Evolutionary conservation across 2,797 vertebrate species (phyloP).

Genomic region (Gephyroberyx darwinii): DNA sequence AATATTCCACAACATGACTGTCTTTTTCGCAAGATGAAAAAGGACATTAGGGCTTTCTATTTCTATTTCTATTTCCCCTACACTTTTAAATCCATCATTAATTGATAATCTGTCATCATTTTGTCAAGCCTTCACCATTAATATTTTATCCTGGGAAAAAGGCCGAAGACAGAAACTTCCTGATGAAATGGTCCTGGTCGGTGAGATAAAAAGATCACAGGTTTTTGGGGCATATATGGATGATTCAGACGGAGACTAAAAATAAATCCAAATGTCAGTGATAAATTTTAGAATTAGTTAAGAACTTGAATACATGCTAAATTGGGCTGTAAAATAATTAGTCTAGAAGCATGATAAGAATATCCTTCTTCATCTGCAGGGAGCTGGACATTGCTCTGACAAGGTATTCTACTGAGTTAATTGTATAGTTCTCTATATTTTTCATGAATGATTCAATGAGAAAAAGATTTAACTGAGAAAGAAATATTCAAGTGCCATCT

Average conservation of each 20-base stretch:
- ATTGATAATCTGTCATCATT: conserved; percentile 76
- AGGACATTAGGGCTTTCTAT: conserved; percentile 70
- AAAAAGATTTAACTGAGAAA: not conserved
- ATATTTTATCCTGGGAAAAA: conserved; percentile 69
- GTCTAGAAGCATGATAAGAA: conserved; percentile 25
- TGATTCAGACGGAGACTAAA: conserved; percentile 64
- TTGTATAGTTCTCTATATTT: conserved; percentile 2
- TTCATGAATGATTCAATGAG: not conserved
- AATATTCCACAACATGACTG: conserved; percentile 64
- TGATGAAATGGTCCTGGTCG: conserved; percentile 48
- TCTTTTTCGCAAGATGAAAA: conserved; percentile 57
- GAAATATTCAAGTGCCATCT: not conserved
- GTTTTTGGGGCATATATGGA: conserved; percentile 53
- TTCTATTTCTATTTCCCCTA: conserved; percentile 73
- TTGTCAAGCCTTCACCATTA: conserved; percentile 64
- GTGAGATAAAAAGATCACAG: conserved; percentile 4
- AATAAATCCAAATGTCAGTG: conserved; percentile 72
- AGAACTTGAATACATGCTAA: conserved; percentile 63
- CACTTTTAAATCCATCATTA: conserved; percentile 72
- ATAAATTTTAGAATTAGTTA: conserved; percentile 63
- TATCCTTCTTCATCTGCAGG: conserved; percentile 26
- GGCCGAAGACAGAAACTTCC: conserved; percentile 39
- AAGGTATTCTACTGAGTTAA: not conserved
- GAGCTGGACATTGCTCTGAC: not conserved
- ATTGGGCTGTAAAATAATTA: conserved; percentile 59